Conservation (phyloP, 2,797 vertebrate genomes). For the Smutsia gigantea region DNA sequence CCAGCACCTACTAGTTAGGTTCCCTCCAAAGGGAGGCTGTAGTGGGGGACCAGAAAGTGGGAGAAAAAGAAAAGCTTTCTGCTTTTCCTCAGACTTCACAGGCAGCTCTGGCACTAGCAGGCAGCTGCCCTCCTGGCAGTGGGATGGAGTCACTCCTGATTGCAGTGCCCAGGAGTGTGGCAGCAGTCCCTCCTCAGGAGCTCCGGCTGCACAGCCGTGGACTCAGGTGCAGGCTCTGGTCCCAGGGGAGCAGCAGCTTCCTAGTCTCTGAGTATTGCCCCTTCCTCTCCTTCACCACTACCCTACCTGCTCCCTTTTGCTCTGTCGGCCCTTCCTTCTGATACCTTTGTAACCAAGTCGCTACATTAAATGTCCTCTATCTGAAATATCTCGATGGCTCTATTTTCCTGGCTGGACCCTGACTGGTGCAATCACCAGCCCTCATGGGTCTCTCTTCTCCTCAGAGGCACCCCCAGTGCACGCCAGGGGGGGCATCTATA, state of each 20-base stretch:
- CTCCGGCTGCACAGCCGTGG: not conserved
- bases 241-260: not conserved
- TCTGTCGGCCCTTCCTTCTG: not conserved
- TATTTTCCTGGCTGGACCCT: not conserved
- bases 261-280: not conserved
- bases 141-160: not conserved
- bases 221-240: not conserved
- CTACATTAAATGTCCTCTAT: not conserved
- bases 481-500: not conserved
- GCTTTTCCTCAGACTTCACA: not conserved
- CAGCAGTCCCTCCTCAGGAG: not conserved
- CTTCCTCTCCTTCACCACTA: not conserved
- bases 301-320: not conserved
- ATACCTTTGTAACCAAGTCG: not conserved
- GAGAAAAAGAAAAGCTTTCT: not conserved
- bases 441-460: not conserved
- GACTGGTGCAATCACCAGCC: not conserved
- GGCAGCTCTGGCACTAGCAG: not conserved
- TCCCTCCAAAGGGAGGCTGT: not conserved
- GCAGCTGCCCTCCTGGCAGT: not conserved
- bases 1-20: not conserved
- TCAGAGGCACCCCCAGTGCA: not conserved
- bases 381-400: not conserved
- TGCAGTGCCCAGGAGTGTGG: not conserved
- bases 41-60: not conserved